A percentile compares a stretch with the other conserved stretches of the same genome.
Conservation (phyloP, 2,797 vertebrate genomes). For the Hippopotamyrus pictus region DNA sequence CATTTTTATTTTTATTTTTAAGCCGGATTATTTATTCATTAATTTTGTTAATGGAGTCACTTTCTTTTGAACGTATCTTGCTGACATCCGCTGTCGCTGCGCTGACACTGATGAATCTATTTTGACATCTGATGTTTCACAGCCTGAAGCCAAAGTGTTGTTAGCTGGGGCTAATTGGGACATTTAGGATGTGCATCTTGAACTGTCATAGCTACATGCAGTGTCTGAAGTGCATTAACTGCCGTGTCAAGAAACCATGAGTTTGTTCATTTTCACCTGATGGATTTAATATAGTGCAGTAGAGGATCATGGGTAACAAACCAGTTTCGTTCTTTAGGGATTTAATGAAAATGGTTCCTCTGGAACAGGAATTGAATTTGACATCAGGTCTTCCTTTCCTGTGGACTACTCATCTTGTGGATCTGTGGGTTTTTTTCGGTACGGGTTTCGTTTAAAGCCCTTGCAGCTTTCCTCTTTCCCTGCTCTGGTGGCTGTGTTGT, state of each 20-base stretch:
- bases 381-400: not conserved
- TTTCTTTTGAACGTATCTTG: constrained; percentile 6
- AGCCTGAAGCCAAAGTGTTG: constrained; percentile 29
- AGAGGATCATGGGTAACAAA: not conserved
- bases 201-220: constrained; percentile 32
- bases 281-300: not conserved
- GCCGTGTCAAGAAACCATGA: constrained; percentile 25
- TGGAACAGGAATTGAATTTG: constrained; percentile 1
- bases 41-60: not conserved
- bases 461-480: not conserved
- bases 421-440: not conserved
- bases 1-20: not conserved
- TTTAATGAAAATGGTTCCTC: constrained; percentile 6
- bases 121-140: constrained; percentile 28
- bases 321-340: not conserved
- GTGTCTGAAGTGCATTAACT: constrained; percentile 37
- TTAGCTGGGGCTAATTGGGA: constrained; percentile 35
- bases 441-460: not conserved
- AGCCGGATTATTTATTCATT: constrained; percentile 7
- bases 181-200: constrained; percentile 28
- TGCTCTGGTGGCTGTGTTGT: no score
- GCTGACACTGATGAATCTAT: constrained; percentile 20
- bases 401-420: not conserved
- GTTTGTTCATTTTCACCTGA: constrained; percentile 26
- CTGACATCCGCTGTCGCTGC: not conserved